Base-by-base conservation (phyloP, 2,113 vertebrate genomes). In the Lampris megalopsis region DNA sequence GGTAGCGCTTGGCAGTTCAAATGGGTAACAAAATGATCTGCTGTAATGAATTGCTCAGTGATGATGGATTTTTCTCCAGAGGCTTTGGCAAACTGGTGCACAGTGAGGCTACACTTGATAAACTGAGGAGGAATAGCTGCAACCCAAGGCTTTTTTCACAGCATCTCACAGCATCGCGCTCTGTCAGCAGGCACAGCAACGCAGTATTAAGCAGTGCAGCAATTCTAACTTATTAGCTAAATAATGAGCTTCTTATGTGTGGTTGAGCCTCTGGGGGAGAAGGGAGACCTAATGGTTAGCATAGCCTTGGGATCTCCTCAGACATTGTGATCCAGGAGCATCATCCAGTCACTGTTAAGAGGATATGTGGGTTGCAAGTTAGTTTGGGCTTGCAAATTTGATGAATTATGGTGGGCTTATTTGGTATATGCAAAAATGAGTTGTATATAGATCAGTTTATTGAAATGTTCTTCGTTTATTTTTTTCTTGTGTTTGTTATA, bases 1-100 rank as follows among this genome's bases (percentile, higher is more conserved):
- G 89, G 84, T 90, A 86, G 81, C 83, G 74, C 64, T 59, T 85
- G 24, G 49, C 42, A 81, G 75, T 82, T 60, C 10, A 59, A 41
- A 61, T 37, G 7, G n/a, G 2, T 38, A 4, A 64, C 62, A 58
- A 49, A 48, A 7, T 43, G 4, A 9, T 37, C 37, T 66, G 56
- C 72, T 69, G n/a, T 7, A n/a, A 63, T 81, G 11, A 75, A 68
- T 53, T 49, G 70, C 65, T 71, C 54, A 82, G 41, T 7, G 48
- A 41, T 42, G 11, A 60, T 24, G 56, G 10, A 78, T 50, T 24
- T 24, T 24, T 73, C 52, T 71, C 38, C 43, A 38, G 47, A 63
- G 60, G 50, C 40, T 0, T 11, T 42, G 54, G 63, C 73, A 2
- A 45, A 58, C 43, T 68, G 64, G 58, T 54, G 49, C 2, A 52